phyloP scores from a whole-genome alignment of 2,113 vertebrate species.

The Macrotus californicus region DNA sequence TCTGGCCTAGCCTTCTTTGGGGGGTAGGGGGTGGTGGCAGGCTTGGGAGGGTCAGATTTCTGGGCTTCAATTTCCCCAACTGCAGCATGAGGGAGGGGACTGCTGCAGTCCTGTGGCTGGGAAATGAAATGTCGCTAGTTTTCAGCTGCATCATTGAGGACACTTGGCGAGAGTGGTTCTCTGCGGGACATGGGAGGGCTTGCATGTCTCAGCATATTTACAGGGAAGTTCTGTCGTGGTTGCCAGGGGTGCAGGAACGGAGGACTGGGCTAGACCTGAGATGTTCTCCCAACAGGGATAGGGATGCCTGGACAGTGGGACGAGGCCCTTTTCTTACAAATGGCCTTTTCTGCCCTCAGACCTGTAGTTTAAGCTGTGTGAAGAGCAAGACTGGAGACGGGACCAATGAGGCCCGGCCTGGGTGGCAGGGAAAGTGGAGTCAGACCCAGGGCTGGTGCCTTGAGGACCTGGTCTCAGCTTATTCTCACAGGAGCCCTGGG shows the following conservation, averaged over 20 bases:
- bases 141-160: neutral
- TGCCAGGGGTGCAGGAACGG: neutral
- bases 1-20: neutral
- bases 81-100: neutral
- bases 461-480: rapidly evolving
- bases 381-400: neutral
- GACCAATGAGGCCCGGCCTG: neutral
- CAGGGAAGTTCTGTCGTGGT: neutral
- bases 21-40: no score
- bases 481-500: neutral
- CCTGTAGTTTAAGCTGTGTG: neutral
- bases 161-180: neutral
- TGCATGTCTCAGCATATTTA: neutral
- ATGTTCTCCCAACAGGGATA: neutral
- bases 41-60: neutral
- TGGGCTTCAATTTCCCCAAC: conserved; percentile 24
- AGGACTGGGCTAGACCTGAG: neutral
- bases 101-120: neutral
- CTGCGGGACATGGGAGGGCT: neutral
- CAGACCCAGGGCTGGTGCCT: neutral
- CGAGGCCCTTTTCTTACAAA: neutral
- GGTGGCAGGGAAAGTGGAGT: neutral
- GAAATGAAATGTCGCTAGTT: neutral
- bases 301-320: neutral
- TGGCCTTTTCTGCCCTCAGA: neutral